phyloP scores from a whole-genome alignment of 1,140 invertebrate genomes.

The Drosophila mojavensis region DNA sequence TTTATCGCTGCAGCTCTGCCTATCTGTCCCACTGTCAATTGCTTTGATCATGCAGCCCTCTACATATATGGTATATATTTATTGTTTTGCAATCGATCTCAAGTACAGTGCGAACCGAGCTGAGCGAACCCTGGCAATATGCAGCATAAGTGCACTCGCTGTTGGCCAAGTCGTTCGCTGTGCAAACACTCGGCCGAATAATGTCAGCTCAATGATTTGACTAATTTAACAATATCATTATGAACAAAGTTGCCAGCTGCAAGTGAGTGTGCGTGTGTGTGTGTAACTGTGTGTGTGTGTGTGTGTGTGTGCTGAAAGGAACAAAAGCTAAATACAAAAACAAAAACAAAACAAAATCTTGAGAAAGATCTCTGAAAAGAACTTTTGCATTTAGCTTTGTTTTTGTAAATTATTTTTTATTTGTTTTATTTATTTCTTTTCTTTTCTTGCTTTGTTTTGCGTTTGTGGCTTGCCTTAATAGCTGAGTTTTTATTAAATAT shows the following conservation, averaged over 20 bases:
- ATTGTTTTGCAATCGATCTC: conserved; percentile 31
- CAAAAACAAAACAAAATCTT: conserved; percentile 51
- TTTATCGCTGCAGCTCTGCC: conserved; percentile 56
- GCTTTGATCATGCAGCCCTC: conserved; percentile 3
- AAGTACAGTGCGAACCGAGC: conserved; percentile 8
- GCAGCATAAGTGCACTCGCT: conserved; percentile 9
- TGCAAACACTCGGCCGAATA: conserved; percentile 14
- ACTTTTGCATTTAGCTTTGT: conserved; percentile 39
- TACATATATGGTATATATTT: not conserved
- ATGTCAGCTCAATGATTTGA: conserved; percentile 32
- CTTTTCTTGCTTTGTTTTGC: conserved; percentile 22
- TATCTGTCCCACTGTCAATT: conserved; percentile 21
- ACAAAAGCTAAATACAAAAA: conserved; percentile 52
- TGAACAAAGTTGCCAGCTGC: conserved; percentile 35
- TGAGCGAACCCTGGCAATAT: conserved; percentile 18
- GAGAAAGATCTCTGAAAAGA: conserved; percentile 65
- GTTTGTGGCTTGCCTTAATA: conserved; percentile 34
- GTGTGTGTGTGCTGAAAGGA: conserved; percentile 36
- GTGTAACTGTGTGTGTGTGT: conserved; percentile 16
- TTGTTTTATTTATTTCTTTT: conserved; percentile 41
- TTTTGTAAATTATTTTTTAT: conserved; percentile 13
- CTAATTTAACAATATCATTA: conserved; percentile 30
- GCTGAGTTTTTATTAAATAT: conserved; percentile 43
- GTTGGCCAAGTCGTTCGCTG: conserved; percentile 1
- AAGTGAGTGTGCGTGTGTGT: not conserved